Conservation (phyloP, 2,888 invertebrate species). For the Euproctis similis region DNA sequence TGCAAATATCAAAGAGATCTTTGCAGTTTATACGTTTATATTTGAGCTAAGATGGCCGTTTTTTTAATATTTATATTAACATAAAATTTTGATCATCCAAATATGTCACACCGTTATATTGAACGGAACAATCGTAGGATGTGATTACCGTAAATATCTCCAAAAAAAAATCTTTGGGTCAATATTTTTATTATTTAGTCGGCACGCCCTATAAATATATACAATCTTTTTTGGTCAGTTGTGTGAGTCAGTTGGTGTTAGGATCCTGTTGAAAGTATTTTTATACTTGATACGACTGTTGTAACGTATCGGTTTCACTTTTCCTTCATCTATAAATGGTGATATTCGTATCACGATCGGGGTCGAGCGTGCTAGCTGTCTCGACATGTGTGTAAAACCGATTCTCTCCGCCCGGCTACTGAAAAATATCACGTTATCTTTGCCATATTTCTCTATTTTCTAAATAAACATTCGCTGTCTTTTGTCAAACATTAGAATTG, state of each 20-base stretch:
- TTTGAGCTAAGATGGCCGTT: no score
- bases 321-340: conserved; percentile 58
- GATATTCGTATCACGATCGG: conserved; percentile 67
- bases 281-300: conserved; percentile 44
- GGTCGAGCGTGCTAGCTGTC: conserved; percentile 61
- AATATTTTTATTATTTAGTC: conserved; percentile 33
- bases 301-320: conserved; percentile 70
- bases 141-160: conserved; percentile 37
- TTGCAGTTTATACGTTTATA: no score
- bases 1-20: no score
- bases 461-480: no score
- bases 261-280: conserved; percentile 68
- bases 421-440: conserved; percentile 18
- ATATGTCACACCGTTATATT: conserved; percentile 38
- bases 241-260: no score
- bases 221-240: conserved; percentile 14
- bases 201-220: conserved; percentile 23
- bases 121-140: conserved; percentile 43
- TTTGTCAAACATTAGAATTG: no score
- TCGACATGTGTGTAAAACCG: conserved; percentile 34
- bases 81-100: conserved; percentile 38
- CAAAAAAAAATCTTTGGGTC: no score
- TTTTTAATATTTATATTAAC: conserved; percentile 3
- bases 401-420: conserved; percentile 27
- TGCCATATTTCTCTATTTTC: background rate